A percentile compares a stretch with the other conserved stretches of the same genome.
Evolutionary conservation across 1,140 invertebrate species (phyloP).

Genomic region (Pantala flavescens): DNA sequence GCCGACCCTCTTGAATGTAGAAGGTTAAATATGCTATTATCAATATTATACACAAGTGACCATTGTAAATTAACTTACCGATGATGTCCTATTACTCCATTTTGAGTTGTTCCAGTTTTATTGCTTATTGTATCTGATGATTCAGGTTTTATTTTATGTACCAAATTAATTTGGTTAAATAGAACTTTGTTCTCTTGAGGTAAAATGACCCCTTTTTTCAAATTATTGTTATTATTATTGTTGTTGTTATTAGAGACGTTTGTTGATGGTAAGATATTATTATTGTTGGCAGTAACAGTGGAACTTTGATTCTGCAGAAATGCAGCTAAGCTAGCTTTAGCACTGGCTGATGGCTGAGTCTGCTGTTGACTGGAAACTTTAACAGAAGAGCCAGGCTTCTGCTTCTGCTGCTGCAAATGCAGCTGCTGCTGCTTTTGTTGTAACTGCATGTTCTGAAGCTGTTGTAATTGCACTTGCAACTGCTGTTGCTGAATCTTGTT

Average conservation of each 20-base stretch:
- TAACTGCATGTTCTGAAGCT: constrained; percentile 32
- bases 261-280: constrained; percentile 28
- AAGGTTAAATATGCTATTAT: too few relatives aligned
- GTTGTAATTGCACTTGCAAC: constrained; percentile 30
- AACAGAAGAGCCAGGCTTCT: neutral
- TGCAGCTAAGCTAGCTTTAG: constrained; percentile 42
- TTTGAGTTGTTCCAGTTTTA: constrained; percentile 15
- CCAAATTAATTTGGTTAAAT: constrained; percentile 32
- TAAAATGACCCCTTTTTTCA: constrained; percentile 20
- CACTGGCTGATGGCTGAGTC: constrained; percentile 29
- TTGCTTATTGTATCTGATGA: neutral
- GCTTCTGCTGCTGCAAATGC: constrained; percentile 11
- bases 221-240: constrained; percentile 25
- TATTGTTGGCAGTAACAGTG: constrained; percentile 31
- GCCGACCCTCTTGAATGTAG: too few relatives aligned
- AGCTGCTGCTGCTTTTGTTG: constrained; percentile 23
- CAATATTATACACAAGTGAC: too few relatives aligned
- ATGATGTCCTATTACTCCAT: constrained; percentile 15
- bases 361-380: neutral
- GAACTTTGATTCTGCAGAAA: constrained; percentile 37
- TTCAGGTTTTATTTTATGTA: constrained; percentile 16
- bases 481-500: constrained; percentile 53
- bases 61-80: neutral
- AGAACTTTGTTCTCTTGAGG: constrained; percentile 28
- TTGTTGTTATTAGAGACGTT: constrained; percentile 18